Evolutionary conservation across 2,888 invertebrate species (phyloP), one percentile per base, ranked within the genome.

Genomic region (Congeria kusceri): DNA sequence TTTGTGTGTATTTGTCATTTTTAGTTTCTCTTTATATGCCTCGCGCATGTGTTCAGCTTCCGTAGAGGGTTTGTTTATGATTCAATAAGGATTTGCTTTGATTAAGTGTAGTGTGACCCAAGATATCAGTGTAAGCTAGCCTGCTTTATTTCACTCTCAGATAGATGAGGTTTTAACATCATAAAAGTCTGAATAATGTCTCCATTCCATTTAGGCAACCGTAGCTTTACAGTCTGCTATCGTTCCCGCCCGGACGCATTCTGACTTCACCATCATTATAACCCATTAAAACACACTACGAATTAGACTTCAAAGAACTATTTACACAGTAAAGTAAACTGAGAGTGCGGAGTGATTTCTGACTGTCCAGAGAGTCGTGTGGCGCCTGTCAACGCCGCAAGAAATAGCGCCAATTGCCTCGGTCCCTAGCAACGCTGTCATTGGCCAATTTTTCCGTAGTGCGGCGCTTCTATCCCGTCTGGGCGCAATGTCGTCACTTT

Each of bases 311-410:
- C 83, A 83, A 83, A 83, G 83, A 61, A 39, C 25, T 73, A 77
- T 77, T 68, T 80, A 69, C 67, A 77, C 77, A 71, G 74, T 71
- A 74, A 83, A 77, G 77, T 80, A 83, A 78, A 79, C 79, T 77
- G 70, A 77, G 47, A 62, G 32, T 64, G 65, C 66, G 56, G 68
- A 73, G 73, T 79, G 63, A 83, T 83, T 83, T 83, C 79, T 79
- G 70, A 76, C 68, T 59, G 70, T 59, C 63, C 53, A 32, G 39
- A 5, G 47, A 29, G 82, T 69, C 83, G 83, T 80, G 83, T 77
- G 83, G 83, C 83, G 83, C 79, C 83, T 67, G 75, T 79, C 83
- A 83, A 70, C 59, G 58, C 47, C 61, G 32, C 66, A 67, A 64
- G 67, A 39, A 53, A 29, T 65, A 62, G 49, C 67, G 66, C 68